Base-by-base conservation (phyloP, 2,888 invertebrate genomes). In the Cotesia congregata region DNA sequence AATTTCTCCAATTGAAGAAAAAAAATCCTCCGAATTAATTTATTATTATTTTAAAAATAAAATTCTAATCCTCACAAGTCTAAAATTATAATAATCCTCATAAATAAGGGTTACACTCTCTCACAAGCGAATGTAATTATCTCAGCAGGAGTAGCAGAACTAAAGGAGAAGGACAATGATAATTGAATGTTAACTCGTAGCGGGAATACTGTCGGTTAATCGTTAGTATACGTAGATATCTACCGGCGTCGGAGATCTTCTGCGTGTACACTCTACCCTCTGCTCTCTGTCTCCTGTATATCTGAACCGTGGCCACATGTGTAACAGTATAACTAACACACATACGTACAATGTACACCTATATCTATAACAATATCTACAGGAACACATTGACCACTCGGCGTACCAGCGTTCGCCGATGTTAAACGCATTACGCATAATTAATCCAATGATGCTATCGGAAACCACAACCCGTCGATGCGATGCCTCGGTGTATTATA, bases 391-490 rank as follows among this genome's bases (percentile, higher is more conserved):
- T 50, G 50, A 12, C 50, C 12, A 12, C 50, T 50, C 50, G 12
- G 9, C 12, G 50, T 50, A 7, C 12, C 60, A 68, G 41, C 41
- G 67, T 76, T 61, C 69, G 75, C 69, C 74, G 69, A 74, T 71
- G 77, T 77, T 77, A 73, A 75, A 77, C 79, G 85, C 86, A 85
- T 85, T 84, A 84, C 84, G 85, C 86, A 85, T 85, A 85, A 85
- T 86, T 85, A 85, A 85, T 85, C 84, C 83, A 72, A 68, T 67
- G 78, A 79, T 80, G 72, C 72, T 78, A 79, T 79, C 80, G 60
- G 70, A 69, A 70, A 75, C 70, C 70, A n/a, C 38, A 74, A 73
- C 61, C 64, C 61, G 73, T 73, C 73, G 59, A 73, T 67, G 59
- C 65, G 30, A 72, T 72, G 67, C 67, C 59, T 73, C 30, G 30